Conservation (phyloP, 2,113 vertebrate species). For the Megaceryle torquata region DNA sequence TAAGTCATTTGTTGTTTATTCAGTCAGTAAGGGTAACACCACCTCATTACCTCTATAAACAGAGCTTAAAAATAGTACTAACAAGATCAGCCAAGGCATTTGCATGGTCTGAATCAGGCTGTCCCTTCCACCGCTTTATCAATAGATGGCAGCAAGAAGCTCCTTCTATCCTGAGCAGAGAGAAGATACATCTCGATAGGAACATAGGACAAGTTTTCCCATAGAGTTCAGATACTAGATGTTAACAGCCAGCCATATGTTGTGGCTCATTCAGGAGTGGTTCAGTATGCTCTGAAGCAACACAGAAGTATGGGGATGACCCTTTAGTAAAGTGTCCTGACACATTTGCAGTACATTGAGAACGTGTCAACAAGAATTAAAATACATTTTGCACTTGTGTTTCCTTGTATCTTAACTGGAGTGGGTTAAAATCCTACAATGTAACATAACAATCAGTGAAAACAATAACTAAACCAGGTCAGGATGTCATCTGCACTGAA, state of each 20-base stretch:
- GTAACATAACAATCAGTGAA: background rate
- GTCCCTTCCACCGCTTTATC: background rate
- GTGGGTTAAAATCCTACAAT: background rate
- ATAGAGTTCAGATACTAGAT: accelerated
- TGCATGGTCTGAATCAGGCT: background rate
- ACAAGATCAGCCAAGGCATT: accelerated
- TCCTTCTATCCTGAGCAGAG: background rate
- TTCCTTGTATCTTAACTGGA: background rate
- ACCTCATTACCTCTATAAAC: too few relatives aligned
- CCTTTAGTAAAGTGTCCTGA: background rate
- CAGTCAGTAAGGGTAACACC: accelerated
- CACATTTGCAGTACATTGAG: accelerated
- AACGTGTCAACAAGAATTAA: accelerated
- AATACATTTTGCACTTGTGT: background rate
- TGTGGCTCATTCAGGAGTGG: accelerated
- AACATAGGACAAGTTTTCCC: accelerated
- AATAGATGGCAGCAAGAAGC: constrained; percentile 65
- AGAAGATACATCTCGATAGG: background rate
- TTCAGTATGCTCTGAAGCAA: accelerated
- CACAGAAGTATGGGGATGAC: accelerated
- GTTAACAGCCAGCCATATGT: background rate
- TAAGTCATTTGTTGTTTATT: background rate
- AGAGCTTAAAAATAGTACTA: accelerated
- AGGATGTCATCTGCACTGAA: background rate
- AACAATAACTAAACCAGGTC: background rate